A percentile compares a stretch with the other conserved stretches of the same genome.
phyloP scores from a whole-genome alignment of 2,888 invertebrate species.

The Physocephala rufipes region DNA sequence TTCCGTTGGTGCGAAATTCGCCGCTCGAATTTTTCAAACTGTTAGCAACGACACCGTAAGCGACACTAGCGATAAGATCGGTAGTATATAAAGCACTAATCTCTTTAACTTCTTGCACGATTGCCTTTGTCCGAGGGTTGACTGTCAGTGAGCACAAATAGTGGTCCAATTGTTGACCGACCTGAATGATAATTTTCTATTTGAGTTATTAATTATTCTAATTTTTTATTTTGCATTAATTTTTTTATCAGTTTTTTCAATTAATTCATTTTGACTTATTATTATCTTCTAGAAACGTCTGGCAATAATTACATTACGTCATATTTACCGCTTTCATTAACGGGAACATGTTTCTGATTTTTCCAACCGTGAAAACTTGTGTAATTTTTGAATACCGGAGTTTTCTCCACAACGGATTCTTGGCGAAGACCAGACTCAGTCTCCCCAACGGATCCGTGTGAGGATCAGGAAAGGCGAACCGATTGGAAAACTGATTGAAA shows the following conservation, averaged over 20 bases:
- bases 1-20: conserved; percentile 63
- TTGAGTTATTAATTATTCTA: too few species aligned
- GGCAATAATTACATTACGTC: not conserved
- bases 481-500: conserved; percentile 61
- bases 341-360: conserved; percentile 60
- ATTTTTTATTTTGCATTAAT: too few species aligned
- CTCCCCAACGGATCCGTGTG: conserved; percentile 62
- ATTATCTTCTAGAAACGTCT: not conserved
- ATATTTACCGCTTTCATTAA: conserved; percentile 50
- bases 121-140: conserved; percentile 31
- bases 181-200: too few species aligned
- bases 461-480: conserved; percentile 55
- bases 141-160: conserved; percentile 48
- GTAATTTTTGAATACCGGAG: conserved; percentile 62
- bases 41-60: conserved; percentile 66
- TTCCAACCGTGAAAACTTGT: conserved; percentile 64
- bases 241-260: too few species aligned
- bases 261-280: too few species aligned
- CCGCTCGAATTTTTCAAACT: conserved; percentile 64
- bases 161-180: conserved; percentile 55
- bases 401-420: conserved; percentile 65
- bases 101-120: conserved; percentile 53
- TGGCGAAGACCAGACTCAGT: conserved; percentile 64
- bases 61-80: conserved; percentile 66
- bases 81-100: conserved; percentile 60